A percentile compares a stretch with the other conserved stretches of the same genome.
These are phyloP conservation scores for Caenorhabditis inopinata DNA, from an alignment of 1,140 invertebrate genomes.

Conservation along the genomic window DNA sequence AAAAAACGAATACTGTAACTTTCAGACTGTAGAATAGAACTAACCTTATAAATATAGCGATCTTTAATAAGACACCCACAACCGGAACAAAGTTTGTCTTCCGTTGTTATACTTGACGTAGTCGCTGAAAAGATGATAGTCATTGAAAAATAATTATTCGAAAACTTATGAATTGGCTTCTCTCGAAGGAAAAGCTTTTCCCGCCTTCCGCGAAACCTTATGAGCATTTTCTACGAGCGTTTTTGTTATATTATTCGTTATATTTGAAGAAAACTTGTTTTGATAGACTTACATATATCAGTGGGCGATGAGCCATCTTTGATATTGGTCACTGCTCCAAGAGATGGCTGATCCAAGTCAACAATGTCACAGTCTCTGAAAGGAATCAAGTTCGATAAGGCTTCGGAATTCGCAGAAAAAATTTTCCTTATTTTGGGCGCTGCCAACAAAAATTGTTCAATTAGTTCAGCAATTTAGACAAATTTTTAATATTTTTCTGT, in stretches of 20 bases:
- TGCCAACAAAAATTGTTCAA: too few species aligned
- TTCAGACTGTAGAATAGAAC: neutral
- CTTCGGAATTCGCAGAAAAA: too few species aligned
- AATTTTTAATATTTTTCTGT: too few species aligned
- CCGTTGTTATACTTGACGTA: neutral
- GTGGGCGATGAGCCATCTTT: conserved; percentile 25
- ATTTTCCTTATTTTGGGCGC: too few species aligned
- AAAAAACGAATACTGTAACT: neutral
- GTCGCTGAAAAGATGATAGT: neutral
- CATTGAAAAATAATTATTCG: conserved; percentile 15
- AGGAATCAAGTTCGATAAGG: too few species aligned
- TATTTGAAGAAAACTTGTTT: too few species aligned
- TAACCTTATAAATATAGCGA: conserved; percentile 7
- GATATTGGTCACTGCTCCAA: neutral
- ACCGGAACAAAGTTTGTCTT: conserved; percentile 19
- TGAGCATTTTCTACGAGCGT: neutral
- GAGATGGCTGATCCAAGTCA: conserved; percentile 1
- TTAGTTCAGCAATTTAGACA: too few species aligned
- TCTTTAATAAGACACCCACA: conserved; percentile 15
- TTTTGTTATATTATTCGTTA: too few species aligned
- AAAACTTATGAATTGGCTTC: neutral
- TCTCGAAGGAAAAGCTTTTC: neutral
- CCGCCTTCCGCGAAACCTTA: neutral
- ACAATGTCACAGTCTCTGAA: conserved; percentile 18
- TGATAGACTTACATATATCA: neutral